A percentile compares a stretch with the other conserved stretches of the same genome.
Evolutionary conservation across 1,140 invertebrate genomes (phyloP).

Genomic region (Anthonomus grandis): DNA sequence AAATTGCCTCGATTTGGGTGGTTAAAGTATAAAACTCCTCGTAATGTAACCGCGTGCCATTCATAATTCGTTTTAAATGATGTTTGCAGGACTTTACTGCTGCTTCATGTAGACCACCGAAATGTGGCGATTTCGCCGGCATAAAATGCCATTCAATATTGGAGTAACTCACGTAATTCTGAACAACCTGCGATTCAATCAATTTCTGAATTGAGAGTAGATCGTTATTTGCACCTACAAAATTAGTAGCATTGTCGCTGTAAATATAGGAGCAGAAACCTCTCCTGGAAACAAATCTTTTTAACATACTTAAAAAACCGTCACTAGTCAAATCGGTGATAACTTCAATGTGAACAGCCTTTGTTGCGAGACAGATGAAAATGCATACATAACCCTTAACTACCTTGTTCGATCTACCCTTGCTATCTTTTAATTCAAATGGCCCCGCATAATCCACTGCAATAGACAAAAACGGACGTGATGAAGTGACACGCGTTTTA

Average conservation of each 20-base stretch:
- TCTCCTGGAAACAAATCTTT: constrained; percentile 38
- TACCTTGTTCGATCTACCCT: not conserved
- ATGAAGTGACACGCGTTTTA: constrained; percentile 24
- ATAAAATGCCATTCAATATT: constrained; percentile 46
- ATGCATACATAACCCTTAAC: constrained; percentile 16
- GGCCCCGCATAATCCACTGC: constrained; percentile 29
- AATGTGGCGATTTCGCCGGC: constrained; percentile 32
- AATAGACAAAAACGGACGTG: constrained; percentile 40
- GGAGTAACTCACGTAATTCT: not conserved
- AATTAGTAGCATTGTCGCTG: constrained; percentile 27
- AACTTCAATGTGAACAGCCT: constrained; percentile 14
- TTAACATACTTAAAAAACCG: constrained; percentile 25
- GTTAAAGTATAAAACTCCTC: not conserved
- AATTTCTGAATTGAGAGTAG: constrained; percentile 3
- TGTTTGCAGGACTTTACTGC: too few species aligned
- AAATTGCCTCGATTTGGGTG: constrained; percentile 30
- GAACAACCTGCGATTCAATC: not conserved
- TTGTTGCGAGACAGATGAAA: constrained; percentile 21
- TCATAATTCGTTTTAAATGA: constrained; percentile 34
- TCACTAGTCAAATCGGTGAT: constrained; percentile 8
- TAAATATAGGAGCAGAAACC: constrained; percentile 35
- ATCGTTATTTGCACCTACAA: constrained; percentile 11
- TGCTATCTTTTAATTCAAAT: constrained; percentile 18
- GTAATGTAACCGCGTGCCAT: not conserved
- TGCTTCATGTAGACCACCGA: too few species aligned